These are phyloP conservation scores for Coelopa frigida DNA, from an alignment of 1,140 invertebrate genomes.

Conservation along the genomic window DNA sequence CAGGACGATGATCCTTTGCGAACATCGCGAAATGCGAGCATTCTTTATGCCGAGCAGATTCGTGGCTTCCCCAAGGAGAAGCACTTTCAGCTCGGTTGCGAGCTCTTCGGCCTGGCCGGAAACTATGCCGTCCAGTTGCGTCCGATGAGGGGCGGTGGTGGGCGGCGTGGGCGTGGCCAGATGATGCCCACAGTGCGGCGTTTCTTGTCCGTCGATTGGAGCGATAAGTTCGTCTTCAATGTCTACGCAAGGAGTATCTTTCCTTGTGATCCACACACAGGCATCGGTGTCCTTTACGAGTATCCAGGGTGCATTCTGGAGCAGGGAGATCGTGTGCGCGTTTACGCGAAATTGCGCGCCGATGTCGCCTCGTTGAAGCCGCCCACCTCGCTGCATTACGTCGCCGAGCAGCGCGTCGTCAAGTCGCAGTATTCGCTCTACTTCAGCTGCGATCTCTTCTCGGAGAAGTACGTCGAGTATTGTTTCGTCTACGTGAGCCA, in stretches of 20 bases:
- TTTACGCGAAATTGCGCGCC: conserved; percentile 61
- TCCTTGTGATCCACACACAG: conserved; percentile 62
- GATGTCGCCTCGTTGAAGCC: conserved; percentile 59
- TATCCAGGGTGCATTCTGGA: conserved; percentile 72
- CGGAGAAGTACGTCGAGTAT: conserved; percentile 72
- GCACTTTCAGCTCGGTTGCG: conserved; percentile 59
- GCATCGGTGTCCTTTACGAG: conserved; percentile 67
- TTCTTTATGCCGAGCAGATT: conserved; percentile 61
- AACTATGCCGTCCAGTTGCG: conserved; percentile 63
- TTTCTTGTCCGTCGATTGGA: conserved; percentile 64
- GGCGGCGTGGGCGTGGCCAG: conserved; percentile 45
- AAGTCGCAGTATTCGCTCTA: conserved; percentile 64
- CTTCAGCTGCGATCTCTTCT: conserved; percentile 76
- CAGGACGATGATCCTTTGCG: conserved; percentile 23
- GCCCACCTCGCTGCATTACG: conserved; percentile 55
- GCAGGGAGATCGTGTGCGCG: conserved; percentile 62
- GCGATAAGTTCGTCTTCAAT: conserved; percentile 72
- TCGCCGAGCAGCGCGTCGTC: conserved; percentile 53
- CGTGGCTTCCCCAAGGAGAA: conserved; percentile 60
- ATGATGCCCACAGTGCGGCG: conserved; percentile 56
- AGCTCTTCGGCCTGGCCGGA: conserved; percentile 69
- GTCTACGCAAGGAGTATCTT: conserved; percentile 72
- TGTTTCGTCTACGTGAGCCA: conserved; percentile 81
- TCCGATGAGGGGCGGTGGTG: too few relatives aligned
- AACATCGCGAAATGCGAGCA: conserved; percentile 49